phyloP scores from a whole-genome alignment of 92 coral and sea anemone genomes.

The Epizoanthus stellaris region DNA sequence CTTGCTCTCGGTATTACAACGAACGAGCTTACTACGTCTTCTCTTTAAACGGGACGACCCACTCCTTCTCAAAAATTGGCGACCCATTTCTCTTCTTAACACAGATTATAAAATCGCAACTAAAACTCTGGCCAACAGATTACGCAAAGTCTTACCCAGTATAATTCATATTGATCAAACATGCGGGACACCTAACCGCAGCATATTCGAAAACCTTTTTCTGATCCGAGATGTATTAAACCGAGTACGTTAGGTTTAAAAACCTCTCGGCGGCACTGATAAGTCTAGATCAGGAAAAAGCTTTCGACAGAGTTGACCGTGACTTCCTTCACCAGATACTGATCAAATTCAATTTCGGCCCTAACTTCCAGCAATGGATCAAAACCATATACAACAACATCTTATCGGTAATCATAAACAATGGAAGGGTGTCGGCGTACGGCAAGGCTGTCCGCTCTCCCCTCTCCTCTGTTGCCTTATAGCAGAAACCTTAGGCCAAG shows the following conservation, averaged over 20 bases:
- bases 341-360: background rate
- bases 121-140: background rate
- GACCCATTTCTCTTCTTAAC: background rate
- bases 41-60: no score
- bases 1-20: no score
- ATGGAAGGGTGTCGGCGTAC: background rate
- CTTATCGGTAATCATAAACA: background rate
- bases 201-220: background rate
- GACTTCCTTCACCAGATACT: background rate
- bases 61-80: no score
- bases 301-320: background rate
- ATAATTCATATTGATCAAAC: background rate
- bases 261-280: background rate
- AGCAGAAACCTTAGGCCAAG: slow-evolving; percentile 7
- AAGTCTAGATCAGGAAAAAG: background rate
- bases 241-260: background rate
- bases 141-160: background rate
- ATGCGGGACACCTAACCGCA: background rate
- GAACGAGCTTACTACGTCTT: no score
- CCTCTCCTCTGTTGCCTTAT: slow-evolving; percentile 11
- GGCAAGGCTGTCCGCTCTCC: slow-evolving; percentile 45
- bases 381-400: background rate
- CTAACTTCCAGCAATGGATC: background rate
- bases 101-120: background rate
- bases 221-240: background rate